phyloP scores from a whole-genome alignment of 2,888 invertebrate genomes.

The Sarcophaga carnaria region DNA sequence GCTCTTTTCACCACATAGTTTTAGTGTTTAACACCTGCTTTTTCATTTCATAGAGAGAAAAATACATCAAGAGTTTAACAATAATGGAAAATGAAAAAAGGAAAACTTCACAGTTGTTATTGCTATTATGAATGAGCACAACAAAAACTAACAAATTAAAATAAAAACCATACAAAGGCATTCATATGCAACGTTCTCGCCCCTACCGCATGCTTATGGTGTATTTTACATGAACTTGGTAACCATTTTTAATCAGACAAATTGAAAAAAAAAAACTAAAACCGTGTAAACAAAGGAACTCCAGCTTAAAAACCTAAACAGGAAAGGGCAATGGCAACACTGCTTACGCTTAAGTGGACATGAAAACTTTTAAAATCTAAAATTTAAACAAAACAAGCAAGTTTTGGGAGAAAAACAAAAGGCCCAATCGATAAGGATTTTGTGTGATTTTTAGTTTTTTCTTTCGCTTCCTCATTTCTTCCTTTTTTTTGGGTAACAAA shows the following conservation, averaged over 20 bases:
- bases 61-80: not conserved
- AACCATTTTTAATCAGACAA: constrained; percentile 67
- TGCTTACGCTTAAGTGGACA: not conserved
- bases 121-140: no score
- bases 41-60: constrained; percentile 33
- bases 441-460: no score
- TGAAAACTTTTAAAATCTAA: no score
- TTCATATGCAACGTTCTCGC: not conserved
- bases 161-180: constrained; percentile 16
- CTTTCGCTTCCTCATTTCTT: no score
- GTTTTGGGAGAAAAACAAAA: no score
- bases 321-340: not conserved
- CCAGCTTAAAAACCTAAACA: not conserved
- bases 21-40: constrained; percentile 65
- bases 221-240: constrained; percentile 56
- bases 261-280: constrained; percentile 41
- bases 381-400: no score
- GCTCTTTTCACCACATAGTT: constrained; percentile 11
- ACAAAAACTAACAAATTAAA: constrained; percentile 63
- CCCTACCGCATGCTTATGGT: not conserved
- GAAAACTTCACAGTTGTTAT: not conserved
- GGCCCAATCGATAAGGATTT: no score
- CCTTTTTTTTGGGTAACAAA: no score
- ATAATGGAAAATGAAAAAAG: constrained; percentile 7
- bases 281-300: constrained; percentile 39